Conservation (phyloP, 2,888 invertebrate species). For the Scrobipalpa atriplicella region DNA sequence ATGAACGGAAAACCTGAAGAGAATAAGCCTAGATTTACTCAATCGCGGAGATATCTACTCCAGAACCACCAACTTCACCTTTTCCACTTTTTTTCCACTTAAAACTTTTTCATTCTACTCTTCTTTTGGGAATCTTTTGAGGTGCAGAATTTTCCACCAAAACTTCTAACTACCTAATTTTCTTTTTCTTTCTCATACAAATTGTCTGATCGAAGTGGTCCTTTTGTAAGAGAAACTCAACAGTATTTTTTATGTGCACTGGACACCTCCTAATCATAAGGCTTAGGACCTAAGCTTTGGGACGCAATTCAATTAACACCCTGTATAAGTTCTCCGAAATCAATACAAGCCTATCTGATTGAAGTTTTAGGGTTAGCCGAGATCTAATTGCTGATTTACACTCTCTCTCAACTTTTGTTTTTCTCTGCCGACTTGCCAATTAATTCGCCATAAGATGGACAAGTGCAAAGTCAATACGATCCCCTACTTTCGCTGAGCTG, state of each 20-base stretch:
- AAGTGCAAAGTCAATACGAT: not conserved
- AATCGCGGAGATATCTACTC: not conserved
- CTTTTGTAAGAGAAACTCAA: too few relatives aligned
- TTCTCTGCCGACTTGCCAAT: not conserved
- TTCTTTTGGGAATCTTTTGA: too few relatives aligned
- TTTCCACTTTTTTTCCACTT: too few relatives aligned
- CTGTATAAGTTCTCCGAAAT: not conserved
- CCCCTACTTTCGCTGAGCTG: not conserved
- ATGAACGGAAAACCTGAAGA: slow-evolving; percentile 11
- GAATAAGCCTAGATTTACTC: not conserved
- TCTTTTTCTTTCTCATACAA: too few relatives aligned
- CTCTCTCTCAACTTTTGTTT: slow-evolving; percentile 9
- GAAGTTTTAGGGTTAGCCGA: not conserved
- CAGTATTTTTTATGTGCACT: too few relatives aligned
- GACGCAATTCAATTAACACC: too few relatives aligned
- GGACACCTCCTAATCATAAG: too few relatives aligned
- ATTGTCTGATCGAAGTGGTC: too few relatives aligned
- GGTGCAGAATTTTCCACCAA: too few relatives aligned
- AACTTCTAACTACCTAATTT: too few relatives aligned
- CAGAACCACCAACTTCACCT: not conserved
- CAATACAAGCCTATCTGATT: not conserved
- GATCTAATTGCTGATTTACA: not conserved
- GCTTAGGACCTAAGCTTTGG: too few relatives aligned
- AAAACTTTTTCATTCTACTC: too few relatives aligned
- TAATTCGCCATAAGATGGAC: not conserved